Conservation (phyloP, 2,888 invertebrate species). For the Torymus tubicola region DNA sequence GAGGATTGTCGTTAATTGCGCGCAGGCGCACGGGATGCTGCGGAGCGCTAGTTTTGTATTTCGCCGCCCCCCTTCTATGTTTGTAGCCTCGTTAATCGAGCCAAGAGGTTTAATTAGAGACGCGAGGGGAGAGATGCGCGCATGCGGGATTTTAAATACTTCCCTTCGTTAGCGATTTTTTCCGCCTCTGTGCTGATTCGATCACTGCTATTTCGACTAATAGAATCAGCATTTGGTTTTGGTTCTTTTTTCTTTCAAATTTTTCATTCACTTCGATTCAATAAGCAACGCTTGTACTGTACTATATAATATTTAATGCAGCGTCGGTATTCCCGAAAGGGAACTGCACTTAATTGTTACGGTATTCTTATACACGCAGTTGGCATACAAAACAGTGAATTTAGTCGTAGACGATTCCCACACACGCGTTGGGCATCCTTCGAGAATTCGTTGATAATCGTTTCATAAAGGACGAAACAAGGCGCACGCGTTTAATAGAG, state of each 20-base stretch:
- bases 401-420: too few species aligned
- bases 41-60: neutral
- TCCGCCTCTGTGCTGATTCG: neutral
- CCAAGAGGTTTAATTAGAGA: neutral
- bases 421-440: neutral
- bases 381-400: too few species aligned
- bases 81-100: constrained; percentile 6
- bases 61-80: neutral
- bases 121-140: neutral
- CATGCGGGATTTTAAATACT: neutral
- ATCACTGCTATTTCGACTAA: too few species aligned
- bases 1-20: constrained; percentile 16
- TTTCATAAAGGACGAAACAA: neutral
- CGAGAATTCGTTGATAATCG: constrained; percentile 7
- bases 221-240: too few species aligned
- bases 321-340: too few species aligned
- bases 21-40: neutral
- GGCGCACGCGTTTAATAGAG: neutral
- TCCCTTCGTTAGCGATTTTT: neutral
- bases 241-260: too few species aligned
- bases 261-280: too few species aligned
- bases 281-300: too few species aligned
- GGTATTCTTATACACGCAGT: too few species aligned
- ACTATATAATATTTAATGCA: too few species aligned
- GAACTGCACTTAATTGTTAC: too few species aligned